Base-by-base conservation (phyloP, 2,113 vertebrate genomes). In the Macquaria australasica region DNA sequence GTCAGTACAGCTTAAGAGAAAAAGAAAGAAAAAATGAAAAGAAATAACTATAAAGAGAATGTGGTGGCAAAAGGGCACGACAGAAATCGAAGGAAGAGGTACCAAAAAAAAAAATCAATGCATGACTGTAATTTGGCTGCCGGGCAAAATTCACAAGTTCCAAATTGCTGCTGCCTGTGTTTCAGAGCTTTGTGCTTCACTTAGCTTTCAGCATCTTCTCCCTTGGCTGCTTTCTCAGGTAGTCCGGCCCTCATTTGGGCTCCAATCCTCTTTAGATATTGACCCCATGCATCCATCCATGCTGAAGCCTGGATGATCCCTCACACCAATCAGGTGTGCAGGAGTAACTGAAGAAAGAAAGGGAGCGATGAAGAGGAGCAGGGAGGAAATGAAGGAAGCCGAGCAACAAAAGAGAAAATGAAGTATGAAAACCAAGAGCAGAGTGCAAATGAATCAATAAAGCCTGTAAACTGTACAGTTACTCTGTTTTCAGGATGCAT, bases 251-350 rank as follows among this genome's bases (percentile, higher is more conserved):
- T 91, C 78, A 91, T 92, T 90, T 90, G 74, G 86, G 79, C 85
- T 66, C 63, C 89, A 89, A 74, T 90, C 87, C 83, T 86, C 82
- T 78, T 87, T 82, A 85, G 90, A 88, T 94, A 94, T 92, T 92
- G 92, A 93, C 91, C 91, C 77, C 70, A 81, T 34, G 86, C 85
- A 62, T 87, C 77, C 91, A 84, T 92, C 87, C 91, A 79, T 71
- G 91, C 84, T 73, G 77, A 87, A 84, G 87, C 81, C 85, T 4
- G 63, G 80, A 91, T 88, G 80, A 93, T 91, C 86, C 78, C 79
- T 88, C 74, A 41, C 74, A 88, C 88, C 89, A 81, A 88, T 90
- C 91, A 81, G 50, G 70, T 8, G 77, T 59, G 73, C 70, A 48
- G 69, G 50, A 66, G 60, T n/a, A 66, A 73, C 25, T 41, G 39